These are phyloP conservation scores for Anarsia innoxiella DNA, from an alignment of 2,888 invertebrate species.

Conservation along the genomic window DNA sequence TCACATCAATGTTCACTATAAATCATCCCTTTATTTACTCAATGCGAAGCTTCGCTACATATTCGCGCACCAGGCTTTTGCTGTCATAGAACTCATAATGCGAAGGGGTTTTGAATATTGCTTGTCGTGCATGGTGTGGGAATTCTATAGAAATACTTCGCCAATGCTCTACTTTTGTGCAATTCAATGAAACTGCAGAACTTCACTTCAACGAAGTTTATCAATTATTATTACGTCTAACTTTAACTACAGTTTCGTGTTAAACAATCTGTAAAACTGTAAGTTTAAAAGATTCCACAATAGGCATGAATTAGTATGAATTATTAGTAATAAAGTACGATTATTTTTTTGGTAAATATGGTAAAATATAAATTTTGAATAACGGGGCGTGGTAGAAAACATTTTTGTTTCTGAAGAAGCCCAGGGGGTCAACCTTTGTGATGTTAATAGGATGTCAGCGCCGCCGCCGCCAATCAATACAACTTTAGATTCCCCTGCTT, in stretches of 20 bases:
- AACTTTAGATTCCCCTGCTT: slow-evolving; percentile 38
- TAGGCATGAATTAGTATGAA: too few species aligned
- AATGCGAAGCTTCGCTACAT: slow-evolving; percentile 45
- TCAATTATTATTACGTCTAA: too few species aligned
- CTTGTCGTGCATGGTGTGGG: slow-evolving; percentile 27
- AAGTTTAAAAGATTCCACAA: too few species aligned
- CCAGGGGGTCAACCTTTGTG: slow-evolving; percentile 53
- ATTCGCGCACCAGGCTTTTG: slow-evolving; percentile 65
- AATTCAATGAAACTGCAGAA: too few species aligned
- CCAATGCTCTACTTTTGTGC: slow-evolving; percentile 31
- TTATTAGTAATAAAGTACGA: too few species aligned
- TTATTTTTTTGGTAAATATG: too few species aligned
- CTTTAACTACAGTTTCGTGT: too few species aligned
- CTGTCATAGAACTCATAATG: slow-evolving; percentile 36
- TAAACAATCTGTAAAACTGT: too few species aligned
- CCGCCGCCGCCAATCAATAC: background rate
- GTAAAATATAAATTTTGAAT: too few species aligned
- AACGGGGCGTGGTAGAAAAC: slow-evolving; percentile 37
- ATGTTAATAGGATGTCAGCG: slow-evolving; percentile 45
- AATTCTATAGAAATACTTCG: slow-evolving; percentile 31
- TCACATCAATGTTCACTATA: slow-evolving; percentile 66
- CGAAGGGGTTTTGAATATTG: slow-evolving; percentile 43
- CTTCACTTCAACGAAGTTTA: too few species aligned
- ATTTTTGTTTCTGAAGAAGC: slow-evolving; percentile 37
- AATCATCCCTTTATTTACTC: slow-evolving; percentile 72